Percentiles rank a stretch among this genome's conserved stretches.
These are phyloP conservation scores for Empis stercorea DNA, from an alignment of 2,888 invertebrate species.

Conservation along the genomic window DNA sequence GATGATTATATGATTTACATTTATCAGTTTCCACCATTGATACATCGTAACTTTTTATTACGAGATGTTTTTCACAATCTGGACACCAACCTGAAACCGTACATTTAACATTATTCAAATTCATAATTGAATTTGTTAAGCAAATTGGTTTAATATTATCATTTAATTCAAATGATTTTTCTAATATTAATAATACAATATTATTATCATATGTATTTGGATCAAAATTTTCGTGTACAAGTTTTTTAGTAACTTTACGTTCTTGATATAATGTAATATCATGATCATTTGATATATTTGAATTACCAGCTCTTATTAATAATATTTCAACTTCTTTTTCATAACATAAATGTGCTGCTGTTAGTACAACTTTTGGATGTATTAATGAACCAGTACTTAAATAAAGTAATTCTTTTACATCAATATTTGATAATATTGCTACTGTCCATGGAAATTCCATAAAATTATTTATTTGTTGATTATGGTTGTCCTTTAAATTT, in stretches of 20 bases:
- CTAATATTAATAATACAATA: constrained; percentile 50
- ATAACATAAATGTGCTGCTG: constrained; percentile 53
- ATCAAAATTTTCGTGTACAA: constrained; percentile 36
- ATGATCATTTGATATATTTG: constrained; percentile 57
- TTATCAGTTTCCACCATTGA: constrained; percentile 30
- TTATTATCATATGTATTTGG: constrained; percentile 55
- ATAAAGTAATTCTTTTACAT: too few species aligned
- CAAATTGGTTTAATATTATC: constrained; percentile 54
- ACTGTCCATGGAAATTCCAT: too few species aligned
- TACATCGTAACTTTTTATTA: constrained; percentile 49
- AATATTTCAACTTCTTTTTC: constrained; percentile 13
- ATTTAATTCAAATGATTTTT: constrained; percentile 42
- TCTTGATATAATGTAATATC: constrained; percentile 62
- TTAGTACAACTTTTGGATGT: constrained; percentile 53
- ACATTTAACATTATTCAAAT: constrained; percentile 25
- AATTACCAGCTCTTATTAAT: constrained; percentile 52
- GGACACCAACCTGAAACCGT: constrained; percentile 4
- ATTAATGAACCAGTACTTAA: constrained; percentile 59
- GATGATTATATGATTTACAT: too few species aligned
- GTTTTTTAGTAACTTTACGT: constrained; percentile 36
- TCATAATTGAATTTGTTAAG: constrained; percentile 39
- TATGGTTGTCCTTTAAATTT: too few species aligned
- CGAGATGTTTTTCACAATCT: constrained; percentile 37
- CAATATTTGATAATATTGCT: too few species aligned
- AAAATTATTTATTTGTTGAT: too few species aligned